Evolutionary conservation across 2,797 vertebrate genomes (phyloP).

Genomic region (Orientallactaga sibirica): DNA sequence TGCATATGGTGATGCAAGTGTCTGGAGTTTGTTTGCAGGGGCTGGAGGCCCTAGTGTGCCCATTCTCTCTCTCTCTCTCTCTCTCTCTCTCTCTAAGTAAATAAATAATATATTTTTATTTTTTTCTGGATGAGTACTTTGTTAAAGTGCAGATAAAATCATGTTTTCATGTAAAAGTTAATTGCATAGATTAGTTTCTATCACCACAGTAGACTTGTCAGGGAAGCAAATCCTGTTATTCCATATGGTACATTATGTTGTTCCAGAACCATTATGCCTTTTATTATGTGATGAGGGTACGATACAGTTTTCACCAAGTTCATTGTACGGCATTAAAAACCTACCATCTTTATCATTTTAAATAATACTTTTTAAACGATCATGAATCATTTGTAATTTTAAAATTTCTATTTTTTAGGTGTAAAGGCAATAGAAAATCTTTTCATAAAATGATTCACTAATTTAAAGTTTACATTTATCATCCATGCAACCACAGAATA

Average conservation of each 20-base stretch:
- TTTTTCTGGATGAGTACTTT: neutral
- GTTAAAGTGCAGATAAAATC: conserved; percentile 49
- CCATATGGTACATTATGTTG: neutral
- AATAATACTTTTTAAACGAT: conserved; percentile 63
- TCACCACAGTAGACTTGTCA: neutral
- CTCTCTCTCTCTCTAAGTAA: too few relatives aligned
- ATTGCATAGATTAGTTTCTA: conserved; percentile 21
- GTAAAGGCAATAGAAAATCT: conserved; percentile 50
- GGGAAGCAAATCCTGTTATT: conserved; percentile 9
- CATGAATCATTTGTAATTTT: conserved; percentile 50
- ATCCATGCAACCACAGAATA: conserved; percentile 65
- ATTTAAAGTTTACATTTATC: conserved; percentile 76
- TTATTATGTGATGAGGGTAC: conserved; percentile 38
- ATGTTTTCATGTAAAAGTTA: conserved; percentile 15
- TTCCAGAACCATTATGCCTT: conserved; percentile 36
- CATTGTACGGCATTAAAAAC: conserved; percentile 21
- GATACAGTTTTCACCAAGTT: conserved; percentile 10
- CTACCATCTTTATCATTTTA: conserved; percentile 55
- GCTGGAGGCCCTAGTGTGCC: too few relatives aligned
- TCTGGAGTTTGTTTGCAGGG: too few relatives aligned
- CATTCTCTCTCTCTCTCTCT: too few relatives aligned
- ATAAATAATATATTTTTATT: too few relatives aligned
- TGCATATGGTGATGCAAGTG: too few relatives aligned
- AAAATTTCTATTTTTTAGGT: conserved; percentile 58
- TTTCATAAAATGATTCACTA: conserved; percentile 68